A percentile compares a stretch with the other conserved stretches of the same genome.
These are phyloP conservation scores for Corydoras maculifer DNA, from an alignment of 2,113 vertebrate species.

Conservation along the genomic window DNA sequence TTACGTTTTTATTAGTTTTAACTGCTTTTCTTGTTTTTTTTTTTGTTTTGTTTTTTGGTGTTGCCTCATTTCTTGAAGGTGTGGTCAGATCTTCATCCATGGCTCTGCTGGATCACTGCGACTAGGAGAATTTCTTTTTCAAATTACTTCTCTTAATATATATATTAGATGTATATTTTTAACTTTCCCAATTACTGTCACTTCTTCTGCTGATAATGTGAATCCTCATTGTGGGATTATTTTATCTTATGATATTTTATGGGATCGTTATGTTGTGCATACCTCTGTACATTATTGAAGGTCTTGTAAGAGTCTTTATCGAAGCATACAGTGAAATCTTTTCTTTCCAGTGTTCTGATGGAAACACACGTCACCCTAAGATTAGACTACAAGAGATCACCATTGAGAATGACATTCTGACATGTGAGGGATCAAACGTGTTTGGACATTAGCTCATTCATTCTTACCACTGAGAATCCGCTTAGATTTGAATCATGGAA, in stretches of 20 bases:
- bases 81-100: too few species aligned
- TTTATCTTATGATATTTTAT: not conserved
- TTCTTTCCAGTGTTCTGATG: conserved; percentile 69
- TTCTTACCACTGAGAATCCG: conserved; percentile 66
- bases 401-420: too few species aligned
- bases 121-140: too few species aligned
- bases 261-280: conserved; percentile 3
- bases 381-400: conserved; percentile 48
- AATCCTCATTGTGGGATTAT: not conserved
- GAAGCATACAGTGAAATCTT: conserved; percentile 63
- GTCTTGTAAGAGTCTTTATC: conserved; percentile 73
- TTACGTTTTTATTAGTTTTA: too few species aligned
- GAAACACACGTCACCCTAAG: conserved; percentile 62
- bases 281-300: conserved; percentile 74
- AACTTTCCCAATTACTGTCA: too few species aligned
- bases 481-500: conserved; percentile 62
- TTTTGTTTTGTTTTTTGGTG: too few species aligned
- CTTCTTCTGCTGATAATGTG: too few species aligned
- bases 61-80: too few species aligned
- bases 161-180: too few species aligned
- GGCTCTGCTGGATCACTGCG: too few species aligned
- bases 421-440: not conserved
- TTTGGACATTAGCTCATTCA: not conserved
- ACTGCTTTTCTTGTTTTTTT: too few species aligned
- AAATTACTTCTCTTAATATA: too few species aligned